Percentiles rank a stretch among this genome's conserved stretches.
phyloP scores from a whole-genome alignment of 2,888 invertebrate species.

The Suillia variegata region DNA sequence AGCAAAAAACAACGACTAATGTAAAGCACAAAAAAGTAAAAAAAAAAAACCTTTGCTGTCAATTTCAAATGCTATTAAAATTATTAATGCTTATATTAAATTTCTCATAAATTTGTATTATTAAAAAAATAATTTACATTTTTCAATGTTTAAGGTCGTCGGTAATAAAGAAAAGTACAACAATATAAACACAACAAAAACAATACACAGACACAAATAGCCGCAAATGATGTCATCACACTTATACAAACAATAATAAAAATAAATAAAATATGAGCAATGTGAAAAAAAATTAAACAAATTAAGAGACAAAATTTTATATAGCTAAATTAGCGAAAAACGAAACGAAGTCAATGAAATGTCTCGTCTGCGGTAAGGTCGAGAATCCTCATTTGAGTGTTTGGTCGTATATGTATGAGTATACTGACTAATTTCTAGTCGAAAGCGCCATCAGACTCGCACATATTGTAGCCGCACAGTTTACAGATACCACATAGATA shows the following conservation, averaged over 20 bases:
- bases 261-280: not conserved
- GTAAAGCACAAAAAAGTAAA: not conserved
- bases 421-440: not conserved
- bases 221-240: slow-evolving; percentile 29
- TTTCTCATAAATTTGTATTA: too few relatives aligned
- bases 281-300: not conserved
- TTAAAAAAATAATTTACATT: too few relatives aligned
- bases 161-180: slow-evolving; percentile 6
- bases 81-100: not conserved
- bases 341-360: slow-evolving; percentile 6
- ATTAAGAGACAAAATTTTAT: not conserved
- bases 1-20: too few relatives aligned
- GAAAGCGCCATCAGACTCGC: too few relatives aligned
- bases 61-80: not conserved
- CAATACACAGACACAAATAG: not conserved
- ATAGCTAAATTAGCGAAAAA: not conserved
- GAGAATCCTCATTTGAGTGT: too few relatives aligned
- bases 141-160: slow-evolving; percentile 11
- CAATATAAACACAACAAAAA: slow-evolving; percentile 19
- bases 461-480: not conserved
- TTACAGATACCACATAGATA: too few relatives aligned
- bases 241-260: slow-evolving; percentile 5
- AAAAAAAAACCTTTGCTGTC: not conserved
- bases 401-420: not conserved
- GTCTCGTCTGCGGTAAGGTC: not conserved